Conservation (phyloP, 2,888 invertebrate species). For the Dromius quadrimaculatus region DNA sequence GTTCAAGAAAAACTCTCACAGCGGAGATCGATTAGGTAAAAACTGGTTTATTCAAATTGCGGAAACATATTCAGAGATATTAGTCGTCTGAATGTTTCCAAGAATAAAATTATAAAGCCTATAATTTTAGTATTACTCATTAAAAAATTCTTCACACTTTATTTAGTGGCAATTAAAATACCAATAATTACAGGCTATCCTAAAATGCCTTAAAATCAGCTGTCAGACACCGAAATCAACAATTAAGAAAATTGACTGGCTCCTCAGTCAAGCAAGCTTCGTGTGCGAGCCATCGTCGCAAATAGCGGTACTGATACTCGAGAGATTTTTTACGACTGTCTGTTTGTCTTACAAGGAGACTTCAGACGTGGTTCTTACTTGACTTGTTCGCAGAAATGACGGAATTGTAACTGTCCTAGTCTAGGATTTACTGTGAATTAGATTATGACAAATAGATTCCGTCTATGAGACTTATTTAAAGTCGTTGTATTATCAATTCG, state of each 20-base stretch:
- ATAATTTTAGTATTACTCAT: not conserved
- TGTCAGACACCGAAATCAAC: no score
- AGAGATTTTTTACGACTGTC: constrained; percentile 11
- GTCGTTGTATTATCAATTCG: no score
- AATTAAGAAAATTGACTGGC: not conserved
- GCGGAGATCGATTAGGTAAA: not conserved
- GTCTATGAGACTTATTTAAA: no score
- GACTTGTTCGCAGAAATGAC: constrained; percentile 26
- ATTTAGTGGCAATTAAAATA: not conserved
- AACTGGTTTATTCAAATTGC: not conserved
- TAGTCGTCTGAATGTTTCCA: not conserved
- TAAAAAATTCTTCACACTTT: not conserved
- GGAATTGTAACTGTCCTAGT: constrained; percentile 27
- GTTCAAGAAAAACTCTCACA: not conserved
- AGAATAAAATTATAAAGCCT: not conserved
- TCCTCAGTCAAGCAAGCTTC: not conserved
- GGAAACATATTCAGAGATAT: not conserved
- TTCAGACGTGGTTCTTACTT: constrained; percentile 25
- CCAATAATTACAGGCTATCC: not conserved
- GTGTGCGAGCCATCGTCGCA: not conserved
- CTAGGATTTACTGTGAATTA: constrained; percentile 5
- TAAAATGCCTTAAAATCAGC: not conserved
- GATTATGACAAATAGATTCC: constrained; percentile 9
- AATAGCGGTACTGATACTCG: constrained; percentile 1
- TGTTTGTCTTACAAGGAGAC: constrained; percentile 29